These are phyloP conservation scores for Folsomia manolachei DNA, from an alignment of 2,888 invertebrate species.

Conservation along the genomic window DNA sequence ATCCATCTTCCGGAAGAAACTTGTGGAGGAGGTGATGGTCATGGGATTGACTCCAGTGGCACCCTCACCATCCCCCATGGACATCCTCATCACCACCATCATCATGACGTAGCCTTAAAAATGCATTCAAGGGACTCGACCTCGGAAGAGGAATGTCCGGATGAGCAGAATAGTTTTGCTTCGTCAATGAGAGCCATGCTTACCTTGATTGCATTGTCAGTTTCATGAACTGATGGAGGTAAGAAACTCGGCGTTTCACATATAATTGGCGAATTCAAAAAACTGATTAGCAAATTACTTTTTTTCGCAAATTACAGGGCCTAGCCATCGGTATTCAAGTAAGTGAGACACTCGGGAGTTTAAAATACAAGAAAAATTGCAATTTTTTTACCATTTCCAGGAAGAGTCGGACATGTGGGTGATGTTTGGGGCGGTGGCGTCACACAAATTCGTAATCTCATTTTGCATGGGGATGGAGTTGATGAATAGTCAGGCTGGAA, in stretches of 20 bases:
- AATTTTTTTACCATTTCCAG: slow-evolving; percentile 29
- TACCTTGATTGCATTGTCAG: slow-evolving; percentile 66
- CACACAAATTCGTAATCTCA: slow-evolving; percentile 54
- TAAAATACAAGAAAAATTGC: neutral
- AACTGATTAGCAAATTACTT: too few species aligned
- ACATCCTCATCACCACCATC: neutral
- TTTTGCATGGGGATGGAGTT: slow-evolving; percentile 55
- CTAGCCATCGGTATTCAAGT: slow-evolving; percentile 74
- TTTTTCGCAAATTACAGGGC: too few species aligned
- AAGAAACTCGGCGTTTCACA: too few species aligned
- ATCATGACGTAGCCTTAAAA: neutral
- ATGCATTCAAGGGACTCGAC: neutral
- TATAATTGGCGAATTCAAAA: too few species aligned
- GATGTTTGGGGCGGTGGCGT: slow-evolving; percentile 54
- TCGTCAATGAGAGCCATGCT: slow-evolving; percentile 40
- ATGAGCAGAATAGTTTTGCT: slow-evolving; percentile 31
- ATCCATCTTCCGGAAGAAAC: slow-evolving; percentile 30
- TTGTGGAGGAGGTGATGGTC: neutral
- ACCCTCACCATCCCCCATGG: neutral
- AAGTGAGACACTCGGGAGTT: neutral
- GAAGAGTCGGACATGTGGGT: slow-evolving; percentile 52
- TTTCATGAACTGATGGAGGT: slow-evolving; percentile 75
- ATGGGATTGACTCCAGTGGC: neutral
- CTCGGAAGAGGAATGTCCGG: slow-evolving; percentile 26
- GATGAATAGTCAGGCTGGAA: slow-evolving; percentile 45